phyloP scores from a whole-genome alignment of 2,113 vertebrate genomes.

The Cervus canadensis region DNA sequence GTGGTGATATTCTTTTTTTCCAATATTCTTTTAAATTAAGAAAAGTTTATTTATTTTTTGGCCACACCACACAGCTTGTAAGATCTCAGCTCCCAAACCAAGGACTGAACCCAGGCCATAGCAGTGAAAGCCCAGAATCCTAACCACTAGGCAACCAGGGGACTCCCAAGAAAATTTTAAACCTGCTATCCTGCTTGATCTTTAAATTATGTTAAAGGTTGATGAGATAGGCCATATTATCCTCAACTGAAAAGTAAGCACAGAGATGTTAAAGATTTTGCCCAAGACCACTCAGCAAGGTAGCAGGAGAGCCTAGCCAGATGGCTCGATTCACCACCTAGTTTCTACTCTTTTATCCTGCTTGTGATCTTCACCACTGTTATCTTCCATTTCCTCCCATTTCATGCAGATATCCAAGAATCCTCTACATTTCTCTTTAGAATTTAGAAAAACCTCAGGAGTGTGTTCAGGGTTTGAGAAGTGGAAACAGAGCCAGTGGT shows the following conservation, averaged over 20 bases:
- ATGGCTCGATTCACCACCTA: neutral
- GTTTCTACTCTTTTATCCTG: neutral
- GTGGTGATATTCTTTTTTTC: neutral
- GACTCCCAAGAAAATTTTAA: neutral
- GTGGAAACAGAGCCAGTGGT: neutral
- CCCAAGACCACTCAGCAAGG: neutral
- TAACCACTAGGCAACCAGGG: neutral
- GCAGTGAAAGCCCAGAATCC: neutral
- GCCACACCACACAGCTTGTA: neutral
- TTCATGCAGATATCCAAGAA: neutral
- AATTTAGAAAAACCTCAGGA: neutral
- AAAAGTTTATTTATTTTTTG: neutral
- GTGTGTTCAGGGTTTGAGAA: neutral
- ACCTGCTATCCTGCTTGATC: neutral
- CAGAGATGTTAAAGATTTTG: neutral
- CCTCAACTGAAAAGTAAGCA: neutral
- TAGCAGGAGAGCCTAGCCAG: neutral
- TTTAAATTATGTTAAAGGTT: neutral
- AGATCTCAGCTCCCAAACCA: neutral
- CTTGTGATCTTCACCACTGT: neutral
- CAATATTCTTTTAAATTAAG: neutral
- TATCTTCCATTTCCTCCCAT: neutral
- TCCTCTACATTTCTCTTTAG: neutral
- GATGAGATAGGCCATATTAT: neutral
- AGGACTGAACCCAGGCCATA: neutral